Evolutionary conservation across 1,140 invertebrate genomes (phyloP), one percentile per base, ranked within the genome.

Genomic region (Asobara japonica): DNA sequence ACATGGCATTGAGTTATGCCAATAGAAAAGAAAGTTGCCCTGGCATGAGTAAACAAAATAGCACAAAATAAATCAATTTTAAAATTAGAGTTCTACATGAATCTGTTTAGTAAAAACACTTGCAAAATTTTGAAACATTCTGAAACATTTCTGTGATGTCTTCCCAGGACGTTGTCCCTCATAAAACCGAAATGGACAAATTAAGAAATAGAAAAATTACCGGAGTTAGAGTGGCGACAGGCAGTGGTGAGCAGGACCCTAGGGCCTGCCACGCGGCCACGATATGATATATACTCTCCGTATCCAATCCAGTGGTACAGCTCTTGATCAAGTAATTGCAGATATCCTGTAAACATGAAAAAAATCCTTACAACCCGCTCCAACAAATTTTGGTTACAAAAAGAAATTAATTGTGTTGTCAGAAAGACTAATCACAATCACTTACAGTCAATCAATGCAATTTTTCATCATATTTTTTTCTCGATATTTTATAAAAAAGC

Each of bases 251-350:
- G 74, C 90, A 91, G 22, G 72, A 81, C 70, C 81, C 86, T n/a
- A 90, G 71, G 25, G 78, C 77, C 74, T 89, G 88, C 81, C 88
- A 89, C 8, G 88, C 87, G 20, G 83, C 83, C 2, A 88, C 85
- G 3, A 89, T 86, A 78, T 90, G 88, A 80, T 88, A 91, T 30
- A 89, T 79, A 20, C 86, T 87, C 76, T 91, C 90, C 2, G 83
- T 72, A 25, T 77, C 82, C 5, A 76, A 79, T 33, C 82, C 86
- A 60, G 88, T 78, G 5, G 82, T 78, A 41, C 69, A 67, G 29
- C 80, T 80, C 74, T 84, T 86, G 33, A 88, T 73, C 4, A 89
- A 72, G 65, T 83, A 87, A 45, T 89, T 88, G 79, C 91, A 92
- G 13, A 89, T 84, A 72, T 89, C 87, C 90, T 91, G 77, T 84